Percentiles rank a stretch among this genome's conserved stretches.
Evolutionary conservation across 1,140 invertebrate species (phyloP).

Genomic region (Harlomillsia oculata): DNA sequence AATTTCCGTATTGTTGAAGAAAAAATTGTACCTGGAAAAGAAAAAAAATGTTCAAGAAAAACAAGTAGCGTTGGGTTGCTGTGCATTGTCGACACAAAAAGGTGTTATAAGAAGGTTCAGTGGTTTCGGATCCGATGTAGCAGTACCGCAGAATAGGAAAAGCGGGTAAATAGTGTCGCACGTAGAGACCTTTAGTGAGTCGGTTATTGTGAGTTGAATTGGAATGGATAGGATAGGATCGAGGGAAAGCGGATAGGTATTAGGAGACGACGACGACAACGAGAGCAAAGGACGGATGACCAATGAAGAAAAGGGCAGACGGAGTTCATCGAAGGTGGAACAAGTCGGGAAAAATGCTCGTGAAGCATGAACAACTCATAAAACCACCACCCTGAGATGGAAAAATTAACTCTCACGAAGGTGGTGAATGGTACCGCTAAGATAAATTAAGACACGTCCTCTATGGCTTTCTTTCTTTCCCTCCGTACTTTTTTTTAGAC

Average conservation of each 20-base stretch:
- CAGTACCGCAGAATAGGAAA: too few species aligned
- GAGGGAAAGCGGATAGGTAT: not conserved
- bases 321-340: constrained; percentile 1
- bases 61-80: too few species aligned
- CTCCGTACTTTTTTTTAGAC: not conserved
- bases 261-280: not conserved
- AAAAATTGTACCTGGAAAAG: too few species aligned
- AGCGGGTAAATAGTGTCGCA: constrained; percentile 23
- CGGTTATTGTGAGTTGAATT: constrained; percentile 22
- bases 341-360: constrained; percentile 25
- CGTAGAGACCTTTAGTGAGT: constrained; percentile 18
- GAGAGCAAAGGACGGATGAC: constrained; percentile 2
- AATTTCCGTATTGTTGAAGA: too few species aligned
- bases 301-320: constrained; percentile 8
- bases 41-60: too few species aligned
- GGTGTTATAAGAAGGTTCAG: too few species aligned
- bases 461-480: not conserved
- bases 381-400: constrained; percentile 28
- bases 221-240: constrained; percentile 1
- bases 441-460: constrained; percentile 31
- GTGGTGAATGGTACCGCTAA: constrained; percentile 30
- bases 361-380: constrained; percentile 32
- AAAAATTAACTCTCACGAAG: constrained; percentile 32
- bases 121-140: too few species aligned
- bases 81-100: too few species aligned